Percentiles rank a stretch among this genome's conserved stretches.
Conservation (phyloP, 2,113 vertebrate genomes). For the Prochilodus magdalenae region DNA sequence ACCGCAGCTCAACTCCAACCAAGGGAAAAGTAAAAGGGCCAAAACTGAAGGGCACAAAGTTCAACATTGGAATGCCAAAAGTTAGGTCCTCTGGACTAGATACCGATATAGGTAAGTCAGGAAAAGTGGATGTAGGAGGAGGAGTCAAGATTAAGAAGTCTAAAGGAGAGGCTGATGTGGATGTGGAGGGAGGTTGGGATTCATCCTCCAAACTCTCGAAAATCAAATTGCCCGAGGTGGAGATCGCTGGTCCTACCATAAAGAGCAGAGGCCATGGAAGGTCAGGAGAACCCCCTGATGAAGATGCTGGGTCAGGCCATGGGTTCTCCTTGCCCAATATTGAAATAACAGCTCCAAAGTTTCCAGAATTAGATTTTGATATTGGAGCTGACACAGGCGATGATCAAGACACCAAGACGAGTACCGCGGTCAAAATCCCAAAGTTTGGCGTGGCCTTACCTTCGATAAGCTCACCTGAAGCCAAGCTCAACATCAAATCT, state of each 20-base stretch:
- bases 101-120: constrained; percentile 50
- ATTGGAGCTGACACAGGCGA: constrained; percentile 63
- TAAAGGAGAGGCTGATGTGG: background rate
- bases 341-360: constrained; percentile 65
- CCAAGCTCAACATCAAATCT: constrained; percentile 52
- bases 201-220: constrained; percentile 58
- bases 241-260: constrained; percentile 65
- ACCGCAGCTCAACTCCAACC: constrained; percentile 45
- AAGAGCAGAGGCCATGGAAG: constrained; percentile 56
- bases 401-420: constrained; percentile 53
- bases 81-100: constrained; percentile 64
- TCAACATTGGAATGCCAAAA: constrained; percentile 74
- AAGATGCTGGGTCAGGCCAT: constrained; percentile 19
- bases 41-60: constrained; percentile 72
- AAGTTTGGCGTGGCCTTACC: constrained; percentile 79
- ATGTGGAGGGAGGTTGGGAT: constrained; percentile 42
- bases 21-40: constrained; percentile 63
- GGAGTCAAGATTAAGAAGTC: constrained; percentile 63
- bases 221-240: constrained; percentile 65
- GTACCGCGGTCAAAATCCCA: constrained; percentile 78
- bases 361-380: constrained; percentile 73
- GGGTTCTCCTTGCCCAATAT: constrained; percentile 35
- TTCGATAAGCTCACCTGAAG: constrained; percentile 65
- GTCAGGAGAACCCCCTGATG: constrained; percentile 1
- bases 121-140: constrained; percentile 38